Conservation (phyloP, 1,140 invertebrate genomes). For the Nilaparvata lugens region DNA sequence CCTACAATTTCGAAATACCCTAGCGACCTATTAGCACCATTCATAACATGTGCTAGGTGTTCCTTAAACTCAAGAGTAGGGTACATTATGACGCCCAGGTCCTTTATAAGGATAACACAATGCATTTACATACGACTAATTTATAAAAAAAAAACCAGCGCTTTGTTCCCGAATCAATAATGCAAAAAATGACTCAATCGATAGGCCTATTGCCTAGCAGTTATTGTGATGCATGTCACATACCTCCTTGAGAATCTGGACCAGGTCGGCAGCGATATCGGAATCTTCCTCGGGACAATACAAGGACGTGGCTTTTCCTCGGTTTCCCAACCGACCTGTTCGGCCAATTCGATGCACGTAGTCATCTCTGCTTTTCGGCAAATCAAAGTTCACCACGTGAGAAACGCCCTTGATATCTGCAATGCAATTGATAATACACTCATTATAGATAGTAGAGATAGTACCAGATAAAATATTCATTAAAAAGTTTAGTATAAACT, state of each 20-base stretch:
- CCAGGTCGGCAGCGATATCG: conserved; percentile 49
- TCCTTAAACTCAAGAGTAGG: no score
- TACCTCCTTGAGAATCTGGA: conserved; percentile 59
- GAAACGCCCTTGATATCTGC: conserved; percentile 69
- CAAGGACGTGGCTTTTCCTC: conserved; percentile 82
- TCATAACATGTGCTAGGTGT: no score
- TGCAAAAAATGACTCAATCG: background rate
- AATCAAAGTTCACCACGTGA: conserved; percentile 87
- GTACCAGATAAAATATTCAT: no score
- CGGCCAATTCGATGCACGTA: conserved; percentile 94
- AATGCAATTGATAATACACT: conserved; percentile 23
- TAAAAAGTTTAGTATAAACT: no score
- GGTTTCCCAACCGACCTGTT: conserved; percentile 87
- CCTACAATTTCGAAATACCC: no score
- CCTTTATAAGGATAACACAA: no score
- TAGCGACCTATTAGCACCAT: no score
- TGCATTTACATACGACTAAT: no score
- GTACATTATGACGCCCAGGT: no score
- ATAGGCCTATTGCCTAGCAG: background rate
- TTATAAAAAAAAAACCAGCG: background rate
- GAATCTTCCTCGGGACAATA: conserved; percentile 58
- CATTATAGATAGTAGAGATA: no score
- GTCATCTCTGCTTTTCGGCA: conserved; percentile 80
- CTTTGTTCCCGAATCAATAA: background rate
- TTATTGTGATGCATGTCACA: conserved; percentile 16